These are phyloP conservation scores for Sibirionetta formosa DNA, from an alignment of 2,797 vertebrate species.

Conservation along the genomic window DNA sequence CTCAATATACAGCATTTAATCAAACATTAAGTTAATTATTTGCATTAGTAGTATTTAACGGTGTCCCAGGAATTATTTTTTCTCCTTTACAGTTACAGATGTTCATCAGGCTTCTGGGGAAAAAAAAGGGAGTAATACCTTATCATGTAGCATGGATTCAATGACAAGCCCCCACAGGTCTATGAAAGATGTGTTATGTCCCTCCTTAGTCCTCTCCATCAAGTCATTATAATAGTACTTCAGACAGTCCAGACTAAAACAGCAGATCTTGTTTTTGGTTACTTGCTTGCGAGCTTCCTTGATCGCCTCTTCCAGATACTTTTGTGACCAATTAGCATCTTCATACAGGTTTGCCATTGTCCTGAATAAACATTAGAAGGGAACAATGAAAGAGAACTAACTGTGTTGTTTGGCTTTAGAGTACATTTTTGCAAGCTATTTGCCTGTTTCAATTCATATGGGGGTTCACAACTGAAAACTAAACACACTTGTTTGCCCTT, in stretches of 20 bases:
- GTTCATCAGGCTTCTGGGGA: background rate
- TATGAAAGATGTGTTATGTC: conserved; percentile 76
- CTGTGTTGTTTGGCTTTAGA: background rate
- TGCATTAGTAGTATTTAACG: background rate
- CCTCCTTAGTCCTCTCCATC: conserved; percentile 69
- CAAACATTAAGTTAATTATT: background rate
- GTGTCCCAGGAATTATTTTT: background rate
- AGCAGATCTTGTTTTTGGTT: conserved; percentile 77
- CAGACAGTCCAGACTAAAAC: conserved; percentile 77
- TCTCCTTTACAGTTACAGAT: background rate
- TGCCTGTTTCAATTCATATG: background rate
- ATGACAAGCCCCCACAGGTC: conserved; percentile 87
- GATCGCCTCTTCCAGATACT: conserved; percentile 78
- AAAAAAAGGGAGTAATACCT: conserved; percentile 70
- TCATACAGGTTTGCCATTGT: conserved; percentile 84
- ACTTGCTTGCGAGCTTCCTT: conserved; percentile 77
- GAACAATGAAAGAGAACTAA: background rate
- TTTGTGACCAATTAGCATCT: conserved; percentile 84
- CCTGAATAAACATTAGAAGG: conserved; percentile 64
- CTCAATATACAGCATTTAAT: background rate
- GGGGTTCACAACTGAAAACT: background rate
- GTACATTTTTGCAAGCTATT: background rate
- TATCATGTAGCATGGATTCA: conserved; percentile 80
- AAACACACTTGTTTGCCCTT: background rate
- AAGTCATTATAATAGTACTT: conserved; percentile 79